Conservation (phyloP, 2,113 vertebrate species). For the Oceanites oceanicus region DNA sequence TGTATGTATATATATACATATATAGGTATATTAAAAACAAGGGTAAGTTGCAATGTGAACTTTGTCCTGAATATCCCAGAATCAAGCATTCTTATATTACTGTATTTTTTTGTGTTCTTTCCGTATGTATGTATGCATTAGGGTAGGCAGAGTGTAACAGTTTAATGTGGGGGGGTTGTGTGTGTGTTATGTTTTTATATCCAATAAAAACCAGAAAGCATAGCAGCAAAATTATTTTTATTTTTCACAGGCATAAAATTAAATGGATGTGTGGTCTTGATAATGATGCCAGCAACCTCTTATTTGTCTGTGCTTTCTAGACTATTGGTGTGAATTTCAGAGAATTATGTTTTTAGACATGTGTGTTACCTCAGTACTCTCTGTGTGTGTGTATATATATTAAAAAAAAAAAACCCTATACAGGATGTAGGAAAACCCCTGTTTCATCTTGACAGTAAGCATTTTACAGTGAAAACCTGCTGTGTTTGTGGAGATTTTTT, state of each 20-base stretch:
- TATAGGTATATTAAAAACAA: neutral
- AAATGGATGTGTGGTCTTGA: neutral
- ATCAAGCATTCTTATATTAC: neutral
- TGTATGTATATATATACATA: fast-evolving
- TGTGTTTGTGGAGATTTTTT: neutral
- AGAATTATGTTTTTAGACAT: neutral
- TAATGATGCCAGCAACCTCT: neutral
- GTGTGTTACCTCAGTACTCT: neutral
- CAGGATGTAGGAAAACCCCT: neutral
- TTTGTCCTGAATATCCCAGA: neutral
- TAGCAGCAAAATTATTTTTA: neutral
- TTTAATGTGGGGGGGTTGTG: neutral
- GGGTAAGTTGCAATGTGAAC: neutral
- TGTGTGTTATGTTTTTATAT: neutral
- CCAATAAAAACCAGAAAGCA: neutral
- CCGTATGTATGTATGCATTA: neutral
- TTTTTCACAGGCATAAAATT: neutral
- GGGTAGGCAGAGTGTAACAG: neutral
- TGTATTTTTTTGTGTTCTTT: neutral
- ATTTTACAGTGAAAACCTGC: neutral
- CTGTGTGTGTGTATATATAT: neutral
- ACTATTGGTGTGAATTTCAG: neutral
- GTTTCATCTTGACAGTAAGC: neutral
- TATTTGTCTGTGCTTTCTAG: neutral
- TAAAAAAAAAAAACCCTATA: neutral